Conservation (phyloP, 1,140 invertebrate species). For the Ceratitis capitata region DNA sequence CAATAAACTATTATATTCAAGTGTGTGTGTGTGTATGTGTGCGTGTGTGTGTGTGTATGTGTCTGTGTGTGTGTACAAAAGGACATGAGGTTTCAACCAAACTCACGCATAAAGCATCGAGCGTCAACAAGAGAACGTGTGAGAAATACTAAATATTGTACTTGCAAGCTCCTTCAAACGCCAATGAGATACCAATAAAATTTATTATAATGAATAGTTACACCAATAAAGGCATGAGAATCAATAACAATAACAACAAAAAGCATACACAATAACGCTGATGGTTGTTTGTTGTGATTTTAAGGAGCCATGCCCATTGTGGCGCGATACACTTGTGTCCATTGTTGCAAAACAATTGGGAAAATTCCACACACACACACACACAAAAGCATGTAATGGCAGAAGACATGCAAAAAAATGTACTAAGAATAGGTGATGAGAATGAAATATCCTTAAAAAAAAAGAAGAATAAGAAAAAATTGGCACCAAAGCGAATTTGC, state of each 20-base stretch:
- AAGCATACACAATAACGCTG: not conserved
- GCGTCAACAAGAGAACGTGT: not conserved
- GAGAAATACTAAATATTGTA: not conserved
- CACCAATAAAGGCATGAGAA: not conserved
- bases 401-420: too few species aligned
- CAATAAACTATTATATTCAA: too few species aligned
- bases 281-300: conserved; percentile 26
- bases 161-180: conserved; percentile 16
- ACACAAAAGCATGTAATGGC: too few species aligned
- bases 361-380: not conserved
- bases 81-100: not conserved
- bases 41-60: too few species aligned
- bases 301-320: conserved; percentile 22
- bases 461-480: not conserved
- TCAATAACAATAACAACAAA: conserved; percentile 17
- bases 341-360: conserved; percentile 17
- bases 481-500: conserved; percentile 21
- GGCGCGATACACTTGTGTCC: conserved; percentile 9
- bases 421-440: not conserved
- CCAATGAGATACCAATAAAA: conserved; percentile 32
- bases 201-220: not conserved
- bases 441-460: not conserved
- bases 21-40: too few species aligned
- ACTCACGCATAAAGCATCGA: not conserved
- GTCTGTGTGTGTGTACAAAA: not conserved